These are phyloP conservation scores for Agrochola lota DNA, from an alignment of 2,888 invertebrate genomes.

Conservation along the genomic window DNA sequence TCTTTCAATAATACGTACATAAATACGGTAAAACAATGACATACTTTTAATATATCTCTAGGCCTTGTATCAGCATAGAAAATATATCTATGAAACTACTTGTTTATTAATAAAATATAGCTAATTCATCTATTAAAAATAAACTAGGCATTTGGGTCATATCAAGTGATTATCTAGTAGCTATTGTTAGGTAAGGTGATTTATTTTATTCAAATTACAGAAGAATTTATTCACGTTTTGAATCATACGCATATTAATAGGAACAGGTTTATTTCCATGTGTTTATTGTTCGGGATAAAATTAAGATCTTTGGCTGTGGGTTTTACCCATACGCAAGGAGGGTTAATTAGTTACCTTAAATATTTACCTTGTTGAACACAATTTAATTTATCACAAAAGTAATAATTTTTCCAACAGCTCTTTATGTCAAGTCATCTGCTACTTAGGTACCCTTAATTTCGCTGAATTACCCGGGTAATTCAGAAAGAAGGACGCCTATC, in stretches of 20 bases:
- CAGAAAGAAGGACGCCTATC: too few species aligned
- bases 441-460: background rate
- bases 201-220: constrained; percentile 21
- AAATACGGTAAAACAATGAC: constrained; percentile 37
- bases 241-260: constrained; percentile 26
- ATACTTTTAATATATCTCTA: constrained; percentile 27
- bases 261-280: constrained; percentile 13
- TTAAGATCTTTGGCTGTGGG: background rate
- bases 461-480: background rate
- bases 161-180: constrained; percentile 24
- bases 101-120: constrained; percentile 17
- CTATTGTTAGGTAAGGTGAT: constrained; percentile 27
- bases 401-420: too few species aligned
- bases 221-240: constrained; percentile 10
- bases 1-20: constrained; percentile 2
- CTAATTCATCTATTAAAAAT: constrained; percentile 34
- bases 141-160: constrained; percentile 53
- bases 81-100: constrained; percentile 27
- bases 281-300: background rate
- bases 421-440: too few species aligned
- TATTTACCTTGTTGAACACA: background rate
- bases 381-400: background rate
- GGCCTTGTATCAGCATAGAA: constrained; percentile 40
- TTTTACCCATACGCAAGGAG: background rate
- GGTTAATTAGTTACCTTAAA: background rate